phyloP scores from a whole-genome alignment of 2,888 invertebrate genomes.

The Chrysolina oricalcia region DNA sequence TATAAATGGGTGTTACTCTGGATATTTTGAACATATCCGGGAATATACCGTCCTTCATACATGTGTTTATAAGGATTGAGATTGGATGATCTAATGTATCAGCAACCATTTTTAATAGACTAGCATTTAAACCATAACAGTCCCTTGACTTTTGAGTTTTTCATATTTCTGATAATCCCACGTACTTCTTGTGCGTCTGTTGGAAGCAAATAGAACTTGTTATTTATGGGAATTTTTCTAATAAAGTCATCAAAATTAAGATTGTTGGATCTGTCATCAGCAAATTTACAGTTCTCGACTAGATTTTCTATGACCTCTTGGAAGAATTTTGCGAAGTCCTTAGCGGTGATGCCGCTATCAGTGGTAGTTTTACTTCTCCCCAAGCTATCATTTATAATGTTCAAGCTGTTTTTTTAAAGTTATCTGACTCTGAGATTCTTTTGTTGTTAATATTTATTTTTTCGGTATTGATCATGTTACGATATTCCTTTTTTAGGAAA shows the following conservation, averaged over 20 bases:
- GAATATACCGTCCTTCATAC: no score
- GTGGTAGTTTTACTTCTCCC: neutral
- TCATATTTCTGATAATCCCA: no score
- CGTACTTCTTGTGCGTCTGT: no score
- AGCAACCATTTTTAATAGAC: no score
- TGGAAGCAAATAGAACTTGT: conserved; percentile 12
- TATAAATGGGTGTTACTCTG: neutral
- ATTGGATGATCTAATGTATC: no score
- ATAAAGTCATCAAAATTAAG: conserved; percentile 2
- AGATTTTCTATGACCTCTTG: conserved; percentile 9
- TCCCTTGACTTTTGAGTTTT: no score
- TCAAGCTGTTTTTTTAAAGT: conserved; percentile 7
- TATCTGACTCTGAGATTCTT: conserved; percentile 3
- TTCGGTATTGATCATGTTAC: neutral
- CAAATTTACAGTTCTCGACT: conserved; percentile 8
- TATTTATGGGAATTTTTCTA: conserved; percentile 14
- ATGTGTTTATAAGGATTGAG: no score
- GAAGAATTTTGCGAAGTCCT: no score
- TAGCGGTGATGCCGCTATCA: no score
- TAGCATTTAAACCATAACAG: no score
- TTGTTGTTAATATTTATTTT: conserved; percentile 16
- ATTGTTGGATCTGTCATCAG: neutral
- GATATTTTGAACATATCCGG: no score
- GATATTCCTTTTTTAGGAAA: neutral
- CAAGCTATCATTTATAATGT: conserved; percentile 16